Base-by-base conservation (phyloP, 2,888 invertebrate genomes). In the Omphaloscelis lunosa region DNA sequence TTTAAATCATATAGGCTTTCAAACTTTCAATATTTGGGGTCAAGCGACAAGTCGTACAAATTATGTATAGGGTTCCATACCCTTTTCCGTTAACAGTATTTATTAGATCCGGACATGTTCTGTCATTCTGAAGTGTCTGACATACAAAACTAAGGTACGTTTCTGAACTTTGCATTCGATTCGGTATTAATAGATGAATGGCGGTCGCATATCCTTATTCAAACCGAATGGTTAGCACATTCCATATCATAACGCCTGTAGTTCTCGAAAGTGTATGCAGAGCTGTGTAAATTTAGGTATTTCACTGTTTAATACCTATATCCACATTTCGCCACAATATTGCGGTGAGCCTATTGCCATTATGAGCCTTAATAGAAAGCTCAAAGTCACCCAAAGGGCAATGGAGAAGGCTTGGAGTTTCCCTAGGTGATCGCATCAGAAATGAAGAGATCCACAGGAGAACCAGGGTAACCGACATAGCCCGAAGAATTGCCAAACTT, bases 111-210 rank as follows among this genome's bases (percentile, higher is more conserved):
- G 17, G 27, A 11, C 51, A 39, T 39, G 51, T 29, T 72, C 23
- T 41, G 41, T 20, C 20, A 20, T 72, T 56, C 17, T 17, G 17
- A 12, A 72, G 12, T 12, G 23, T 8, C 41, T 53, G 75, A 62
- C 75, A 62, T 53, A 62, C 41, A 62, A 29, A 61, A 53, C 29
- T 51, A 75, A 75, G 20, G n/a, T 62, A 75, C 76, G 62, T 53
- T 75, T 76, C 15, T 76, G 76, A 75, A 75, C 62, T 75, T 75
- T 53, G 53, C 53, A 53, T 76, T 75, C 41, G 53, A 53, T 53
- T n/a, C 29, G 41, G 20, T 53, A n/a, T 75, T 34, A n/a, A 17
- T 17, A 27, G 29, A 51, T 20, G 39, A 75, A 61, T 51, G 75
- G 17, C 6, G 20, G 75, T 61, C 51, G 6, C 75, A 41, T 51